Evolutionary conservation across 2,113 vertebrate species (phyloP), one percentile per base, ranked within the genome.

Genomic region (Oostethus manadensis): DNA sequence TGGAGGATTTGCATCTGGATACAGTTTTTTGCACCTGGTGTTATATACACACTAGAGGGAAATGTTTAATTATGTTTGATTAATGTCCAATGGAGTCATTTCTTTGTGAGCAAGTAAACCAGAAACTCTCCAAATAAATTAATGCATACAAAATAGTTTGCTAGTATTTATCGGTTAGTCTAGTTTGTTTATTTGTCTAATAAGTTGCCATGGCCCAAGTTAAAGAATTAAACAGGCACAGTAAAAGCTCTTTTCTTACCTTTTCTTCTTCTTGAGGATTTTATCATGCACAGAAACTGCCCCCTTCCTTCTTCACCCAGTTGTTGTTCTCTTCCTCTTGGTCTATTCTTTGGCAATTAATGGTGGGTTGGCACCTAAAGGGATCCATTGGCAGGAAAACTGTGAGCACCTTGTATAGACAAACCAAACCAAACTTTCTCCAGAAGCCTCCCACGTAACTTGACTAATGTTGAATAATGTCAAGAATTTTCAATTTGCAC

Each of bases 331-430:
- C 82, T 80, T 86, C 78, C 79, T 71, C 70, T 79, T 77, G 68
- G 84, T 83, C 48, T 71, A 51, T 68, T 82, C 68, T 79, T 82
- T 76, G 77, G 86, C 79, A 86, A 80, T 83, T 75, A 77, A 86
- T 42, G 51, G 71, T 74, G 80, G 81, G 80, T 70, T 85, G 83
- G 85, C 84, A 85, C 76, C 65, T 62, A 58, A 78, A 70, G 58
- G 68, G 53, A 72, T 78, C 75, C 79, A 78, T 68, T 82, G 87
- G 87, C 84, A 60, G 55, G 56, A 66, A 73, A 73, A 60, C 68
- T 64, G 70, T 45, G 44, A 42, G 70, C 73, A 71, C 76, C 69
- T 70, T 58, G 69, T 49, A 64, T 76, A 76, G 70, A 80, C 80
- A 81, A 79, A 81, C 64, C 53, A 53, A 80, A 65, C 71, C 51